Conservation (phyloP, 1,140 invertebrate species). For the Monochamus saltuarius region DNA sequence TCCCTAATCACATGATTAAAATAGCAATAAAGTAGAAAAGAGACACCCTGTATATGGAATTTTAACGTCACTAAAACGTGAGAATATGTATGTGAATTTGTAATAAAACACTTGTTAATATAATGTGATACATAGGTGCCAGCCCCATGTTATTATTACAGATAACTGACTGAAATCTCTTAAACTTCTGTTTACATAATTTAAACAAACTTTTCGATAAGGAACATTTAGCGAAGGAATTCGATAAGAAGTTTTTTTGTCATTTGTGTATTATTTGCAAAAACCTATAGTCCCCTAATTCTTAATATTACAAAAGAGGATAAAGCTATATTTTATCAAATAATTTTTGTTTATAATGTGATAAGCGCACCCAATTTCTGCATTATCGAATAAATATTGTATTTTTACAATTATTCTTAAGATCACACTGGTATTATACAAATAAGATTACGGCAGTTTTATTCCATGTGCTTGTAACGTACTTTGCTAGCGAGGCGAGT, state of each 20-base stretch:
- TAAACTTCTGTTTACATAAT: conserved; percentile 12
- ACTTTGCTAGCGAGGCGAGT: too few species aligned
- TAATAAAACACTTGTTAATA: too few species aligned
- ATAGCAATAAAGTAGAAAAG: too few species aligned
- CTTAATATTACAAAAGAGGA: conserved; percentile 20
- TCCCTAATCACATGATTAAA: too few species aligned
- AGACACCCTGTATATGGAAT: too few species aligned
- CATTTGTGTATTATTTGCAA: conserved; percentile 5
- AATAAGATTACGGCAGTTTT: background rate
- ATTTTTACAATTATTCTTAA: conserved; percentile 18
- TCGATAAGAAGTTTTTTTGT: background rate
- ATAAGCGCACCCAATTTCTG: conserved; percentile 35
- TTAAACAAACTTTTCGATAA: conserved; percentile 15
- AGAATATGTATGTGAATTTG: too few species aligned
- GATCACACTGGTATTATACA: background rate
- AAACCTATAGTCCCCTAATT: conserved; percentile 8
- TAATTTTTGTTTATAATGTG: conserved; percentile 32
- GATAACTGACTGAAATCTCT: too few species aligned
- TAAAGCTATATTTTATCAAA: conserved; percentile 21
- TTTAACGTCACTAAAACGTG: too few species aligned
- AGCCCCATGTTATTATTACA: too few species aligned
- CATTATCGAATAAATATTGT: conserved; percentile 19
- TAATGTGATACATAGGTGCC: too few species aligned
- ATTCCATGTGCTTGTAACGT: too few species aligned
- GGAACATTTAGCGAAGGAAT: background rate